These are phyloP conservation scores for Pituophis catenifer DNA, from an alignment of 2,113 vertebrate genomes.

Conservation along the genomic window DNA sequence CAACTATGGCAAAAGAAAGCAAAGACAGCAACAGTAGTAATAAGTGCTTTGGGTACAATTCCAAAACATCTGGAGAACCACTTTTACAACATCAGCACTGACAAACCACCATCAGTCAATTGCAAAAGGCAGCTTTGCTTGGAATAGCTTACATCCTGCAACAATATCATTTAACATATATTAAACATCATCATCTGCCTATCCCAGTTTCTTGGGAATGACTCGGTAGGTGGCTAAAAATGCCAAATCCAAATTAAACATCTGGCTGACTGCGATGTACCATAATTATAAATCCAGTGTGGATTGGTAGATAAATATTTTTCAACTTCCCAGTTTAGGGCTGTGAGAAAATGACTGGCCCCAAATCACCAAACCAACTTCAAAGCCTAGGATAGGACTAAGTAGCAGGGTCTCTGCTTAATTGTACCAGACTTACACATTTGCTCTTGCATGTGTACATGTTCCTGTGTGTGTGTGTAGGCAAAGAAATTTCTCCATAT, in stretches of 20 bases:
- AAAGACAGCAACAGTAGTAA: neutral
- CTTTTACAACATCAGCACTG: too few relatives aligned
- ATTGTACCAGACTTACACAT: neutral
- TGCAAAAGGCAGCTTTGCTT: neutral
- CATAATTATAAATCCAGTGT: neutral
- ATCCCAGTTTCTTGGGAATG: neutral
- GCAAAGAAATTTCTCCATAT: neutral
- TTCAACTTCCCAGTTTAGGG: neutral
- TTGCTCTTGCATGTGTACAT: neutral
- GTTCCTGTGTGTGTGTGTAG: too few relatives aligned
- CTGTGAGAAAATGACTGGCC: neutral
- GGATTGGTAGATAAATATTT: neutral
- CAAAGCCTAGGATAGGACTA: neutral
- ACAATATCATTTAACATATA: neutral
- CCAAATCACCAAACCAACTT: neutral
- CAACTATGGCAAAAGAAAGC: neutral
- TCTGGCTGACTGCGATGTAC: neutral
- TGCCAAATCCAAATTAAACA: neutral
- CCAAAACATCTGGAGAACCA: neutral
- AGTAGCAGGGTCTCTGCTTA: neutral
- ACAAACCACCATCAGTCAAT: neutral
- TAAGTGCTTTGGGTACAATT: neutral
- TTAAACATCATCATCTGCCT: neutral
- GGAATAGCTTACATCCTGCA: neutral
- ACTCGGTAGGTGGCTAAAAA: neutral